Percentiles rank a stretch among this genome's conserved stretches.
Evolutionary conservation across 2,888 invertebrate genomes (phyloP).

Genomic region (Luffia ferchaultella): DNA sequence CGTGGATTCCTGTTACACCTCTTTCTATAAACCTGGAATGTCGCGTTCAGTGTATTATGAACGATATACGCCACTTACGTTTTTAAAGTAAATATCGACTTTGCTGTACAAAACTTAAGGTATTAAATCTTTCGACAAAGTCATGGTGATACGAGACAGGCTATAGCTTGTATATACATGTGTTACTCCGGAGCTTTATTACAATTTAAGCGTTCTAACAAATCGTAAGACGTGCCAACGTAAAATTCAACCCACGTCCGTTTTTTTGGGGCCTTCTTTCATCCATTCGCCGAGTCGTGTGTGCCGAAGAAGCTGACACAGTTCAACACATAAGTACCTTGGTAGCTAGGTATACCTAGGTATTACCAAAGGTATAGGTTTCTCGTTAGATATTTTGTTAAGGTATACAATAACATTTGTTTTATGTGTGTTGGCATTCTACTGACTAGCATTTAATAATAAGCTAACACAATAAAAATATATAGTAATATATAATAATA

Average conservation of each 20-base stretch:
- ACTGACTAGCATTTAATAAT: too few relatives aligned
- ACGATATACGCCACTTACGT: conserved; percentile 16
- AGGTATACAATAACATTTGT: too few relatives aligned
- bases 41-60: conserved; percentile 18
- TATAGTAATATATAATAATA: too few relatives aligned
- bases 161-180: conserved; percentile 21
- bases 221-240: conserved; percentile 56
- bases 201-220: conserved; percentile 61
- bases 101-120: too few relatives aligned
- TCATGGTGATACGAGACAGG: not conserved
- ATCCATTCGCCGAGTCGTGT: conserved; percentile 17
- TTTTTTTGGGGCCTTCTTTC: conserved; percentile 45
- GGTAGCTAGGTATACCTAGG: too few relatives aligned
- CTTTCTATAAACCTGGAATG: conserved; percentile 47
- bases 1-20: conserved; percentile 50
- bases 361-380: too few relatives aligned
- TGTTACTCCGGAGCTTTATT: conserved; percentile 55
- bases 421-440: too few relatives aligned
- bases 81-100: conserved; percentile 8
- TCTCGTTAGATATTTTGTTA: too few relatives aligned
- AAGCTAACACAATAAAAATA: too few relatives aligned
- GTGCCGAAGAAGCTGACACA: not conserved
- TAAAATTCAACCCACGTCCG: conserved; percentile 48
- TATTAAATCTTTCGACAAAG: not conserved
- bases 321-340: too few relatives aligned